Evolutionary conservation across 2,797 vertebrate species (phyloP).

Genomic region (Coranthus polyacanthus): DNA sequence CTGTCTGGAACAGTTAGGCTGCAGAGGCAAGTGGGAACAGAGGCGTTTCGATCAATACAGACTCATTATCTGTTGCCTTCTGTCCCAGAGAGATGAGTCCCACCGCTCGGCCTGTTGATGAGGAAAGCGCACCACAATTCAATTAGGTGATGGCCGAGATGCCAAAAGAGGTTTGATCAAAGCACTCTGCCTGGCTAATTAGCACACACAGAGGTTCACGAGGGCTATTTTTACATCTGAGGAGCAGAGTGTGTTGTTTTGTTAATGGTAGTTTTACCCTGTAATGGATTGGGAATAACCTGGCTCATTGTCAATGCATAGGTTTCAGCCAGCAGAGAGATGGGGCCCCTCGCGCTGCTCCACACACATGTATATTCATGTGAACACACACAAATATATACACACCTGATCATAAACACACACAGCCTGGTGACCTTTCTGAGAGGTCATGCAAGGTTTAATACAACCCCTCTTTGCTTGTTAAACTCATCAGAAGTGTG

Average conservation of each 20-base stretch:
- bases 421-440: conserved; percentile 43
- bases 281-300: conserved; percentile 74
- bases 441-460: conserved; percentile 63
- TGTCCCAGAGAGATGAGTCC: conserved; percentile 73
- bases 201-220: conserved; percentile 62
- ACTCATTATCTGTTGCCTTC: conserved; percentile 80
- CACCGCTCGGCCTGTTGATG: conserved; percentile 72
- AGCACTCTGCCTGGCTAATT: conserved; percentile 74
- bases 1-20: conserved; percentile 71
- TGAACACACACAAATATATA: background rate
- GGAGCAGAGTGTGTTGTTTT: conserved; percentile 66
- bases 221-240: conserved; percentile 78
- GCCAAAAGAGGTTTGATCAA: conserved; percentile 80
- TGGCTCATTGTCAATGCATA: conserved; percentile 74
- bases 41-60: conserved; percentile 76
- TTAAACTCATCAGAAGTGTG: conserved; percentile 56
- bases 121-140: conserved; percentile 75
- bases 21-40: conserved; percentile 57
- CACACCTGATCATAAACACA: conserved; percentile 2
- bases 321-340: conserved; percentile 54
- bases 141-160: conserved; percentile 73
- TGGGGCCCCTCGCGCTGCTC: conserved; percentile 34
- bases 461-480: conserved; percentile 47
- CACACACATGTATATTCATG: conserved; percentile 53
- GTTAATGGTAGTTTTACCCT: conserved; percentile 74